phyloP scores from a whole-genome alignment of 2,113 vertebrate genomes.

The Trichomycterus rosablanca region DNA sequence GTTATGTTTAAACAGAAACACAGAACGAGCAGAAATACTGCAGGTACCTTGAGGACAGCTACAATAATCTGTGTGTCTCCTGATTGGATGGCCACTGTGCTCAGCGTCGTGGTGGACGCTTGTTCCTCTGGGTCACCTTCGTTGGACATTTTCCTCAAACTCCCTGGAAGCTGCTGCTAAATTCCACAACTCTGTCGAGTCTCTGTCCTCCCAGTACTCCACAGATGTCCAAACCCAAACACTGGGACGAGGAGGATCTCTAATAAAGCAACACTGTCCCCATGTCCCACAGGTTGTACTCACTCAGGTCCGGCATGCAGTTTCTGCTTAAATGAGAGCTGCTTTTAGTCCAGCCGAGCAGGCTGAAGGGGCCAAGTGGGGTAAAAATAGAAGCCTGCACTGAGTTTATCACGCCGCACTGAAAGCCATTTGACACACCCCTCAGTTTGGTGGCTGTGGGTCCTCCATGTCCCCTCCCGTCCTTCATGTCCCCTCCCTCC shows the following conservation, averaged over 20 bases:
- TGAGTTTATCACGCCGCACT: constrained; percentile 77
- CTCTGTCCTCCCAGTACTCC: neutral
- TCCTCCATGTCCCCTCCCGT: constrained; percentile 55
- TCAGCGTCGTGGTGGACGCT: constrained; percentile 75
- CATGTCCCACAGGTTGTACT: constrained; percentile 8
- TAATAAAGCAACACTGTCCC: no score
- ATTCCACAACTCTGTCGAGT: constrained; percentile 8
- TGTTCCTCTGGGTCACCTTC: constrained; percentile 50
- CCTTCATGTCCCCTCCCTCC: constrained; percentile 56
- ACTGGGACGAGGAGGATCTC: neutral
- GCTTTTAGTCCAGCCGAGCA: constrained; percentile 53
- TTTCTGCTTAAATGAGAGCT: constrained; percentile 32
- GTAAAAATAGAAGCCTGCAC: constrained; percentile 85
- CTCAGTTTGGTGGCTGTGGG: constrained; percentile 67
- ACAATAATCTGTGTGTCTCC: constrained; percentile 75
- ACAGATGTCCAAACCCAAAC: constrained; percentile 22
- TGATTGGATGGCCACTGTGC: constrained; percentile 79
- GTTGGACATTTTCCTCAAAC: constrained; percentile 60
- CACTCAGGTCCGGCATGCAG: constrained; percentile 19
- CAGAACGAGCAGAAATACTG: neutral
- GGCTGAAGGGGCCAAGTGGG: constrained; percentile 71
- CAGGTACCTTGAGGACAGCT: constrained; percentile 77
- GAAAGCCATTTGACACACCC: constrained; percentile 71
- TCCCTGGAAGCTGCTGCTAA: neutral
- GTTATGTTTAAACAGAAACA: no score